phyloP scores from a whole-genome alignment of 2,888 invertebrate species.

The Limnephilus auricula region DNA sequence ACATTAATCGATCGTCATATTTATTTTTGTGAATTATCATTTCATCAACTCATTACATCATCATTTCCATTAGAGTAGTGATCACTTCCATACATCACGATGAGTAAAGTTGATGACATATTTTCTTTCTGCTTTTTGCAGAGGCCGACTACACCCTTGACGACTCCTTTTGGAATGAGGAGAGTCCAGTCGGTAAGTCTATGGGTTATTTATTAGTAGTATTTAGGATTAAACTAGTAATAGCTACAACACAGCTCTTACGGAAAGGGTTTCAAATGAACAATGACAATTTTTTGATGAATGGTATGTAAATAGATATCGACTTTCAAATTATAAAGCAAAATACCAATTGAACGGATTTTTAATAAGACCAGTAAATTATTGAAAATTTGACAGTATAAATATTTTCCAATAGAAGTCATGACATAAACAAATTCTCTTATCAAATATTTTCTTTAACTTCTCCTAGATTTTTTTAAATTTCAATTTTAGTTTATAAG shows the following conservation, averaged over 20 bases:
- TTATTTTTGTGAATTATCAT: background rate
- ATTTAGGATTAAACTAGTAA: background rate
- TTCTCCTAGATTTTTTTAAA: no score
- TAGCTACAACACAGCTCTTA: background rate
- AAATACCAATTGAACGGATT: no score
- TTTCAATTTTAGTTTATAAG: no score
- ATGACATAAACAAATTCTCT: no score
- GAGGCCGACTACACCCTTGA: conserved; percentile 95
- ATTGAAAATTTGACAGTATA: no score
- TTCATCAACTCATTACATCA: background rate
- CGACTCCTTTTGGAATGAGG: conserved; percentile 96
- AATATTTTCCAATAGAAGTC: no score
- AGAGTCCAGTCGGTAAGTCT: conserved; percentile 92
- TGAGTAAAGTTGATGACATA: conserved; percentile 4
- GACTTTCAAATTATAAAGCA: no score
- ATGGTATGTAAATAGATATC: no score
- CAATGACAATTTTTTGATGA: no score
- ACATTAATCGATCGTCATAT: background rate
- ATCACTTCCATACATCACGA: conserved; percentile 7
- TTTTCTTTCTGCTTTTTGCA: conserved; percentile 76
- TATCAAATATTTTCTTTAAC: no score
- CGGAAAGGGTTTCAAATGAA: background rate
- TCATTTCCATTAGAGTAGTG: conserved; percentile 4
- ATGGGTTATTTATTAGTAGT: conserved; percentile 13
- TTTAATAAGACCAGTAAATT: no score